Evolutionary conservation across 2,797 vertebrate species (phyloP).

Genomic region (Eulemur mongoz): DNA sequence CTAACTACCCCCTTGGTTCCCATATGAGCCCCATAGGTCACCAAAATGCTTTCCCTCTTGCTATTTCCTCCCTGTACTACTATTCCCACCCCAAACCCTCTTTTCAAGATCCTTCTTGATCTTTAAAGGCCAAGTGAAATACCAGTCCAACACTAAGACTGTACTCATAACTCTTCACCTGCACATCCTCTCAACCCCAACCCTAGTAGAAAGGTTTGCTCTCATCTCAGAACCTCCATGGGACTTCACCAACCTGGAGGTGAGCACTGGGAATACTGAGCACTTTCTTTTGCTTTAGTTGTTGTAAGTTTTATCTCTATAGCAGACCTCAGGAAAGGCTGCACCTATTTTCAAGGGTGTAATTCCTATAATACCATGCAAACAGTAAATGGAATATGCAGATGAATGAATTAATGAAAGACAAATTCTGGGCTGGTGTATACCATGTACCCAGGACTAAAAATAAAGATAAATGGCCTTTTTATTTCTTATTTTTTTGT

Average conservation of each 20-base stretch:
- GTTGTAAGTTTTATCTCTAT: not conserved
- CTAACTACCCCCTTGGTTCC: not conserved
- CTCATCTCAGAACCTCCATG: not conserved
- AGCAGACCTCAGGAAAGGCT: not conserved
- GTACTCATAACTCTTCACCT: not conserved
- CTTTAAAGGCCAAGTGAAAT: not conserved
- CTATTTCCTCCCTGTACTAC: not conserved
- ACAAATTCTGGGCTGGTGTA: not conserved
- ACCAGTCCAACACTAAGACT: not conserved
- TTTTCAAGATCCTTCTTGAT: not conserved
- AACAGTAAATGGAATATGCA: not conserved
- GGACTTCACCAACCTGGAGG: not conserved
- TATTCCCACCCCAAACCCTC: not conserved
- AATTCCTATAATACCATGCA: not conserved
- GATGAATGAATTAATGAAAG: slow-evolving; percentile 10
- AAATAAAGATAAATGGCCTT: slow-evolving; percentile 4
- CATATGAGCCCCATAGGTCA: not conserved
- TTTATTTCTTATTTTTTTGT: not conserved
- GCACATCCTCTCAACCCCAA: not conserved
- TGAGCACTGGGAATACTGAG: not conserved
- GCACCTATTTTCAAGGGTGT: not conserved
- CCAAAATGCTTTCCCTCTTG: not conserved
- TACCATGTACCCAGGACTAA: not conserved
- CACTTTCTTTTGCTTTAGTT: not conserved
- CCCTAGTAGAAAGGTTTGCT: not conserved